These are phyloP conservation scores for Hydrozoanthus tunicans DNA, from an alignment of 64 coral and sea anemone species.

Conservation along the genomic window DNA sequence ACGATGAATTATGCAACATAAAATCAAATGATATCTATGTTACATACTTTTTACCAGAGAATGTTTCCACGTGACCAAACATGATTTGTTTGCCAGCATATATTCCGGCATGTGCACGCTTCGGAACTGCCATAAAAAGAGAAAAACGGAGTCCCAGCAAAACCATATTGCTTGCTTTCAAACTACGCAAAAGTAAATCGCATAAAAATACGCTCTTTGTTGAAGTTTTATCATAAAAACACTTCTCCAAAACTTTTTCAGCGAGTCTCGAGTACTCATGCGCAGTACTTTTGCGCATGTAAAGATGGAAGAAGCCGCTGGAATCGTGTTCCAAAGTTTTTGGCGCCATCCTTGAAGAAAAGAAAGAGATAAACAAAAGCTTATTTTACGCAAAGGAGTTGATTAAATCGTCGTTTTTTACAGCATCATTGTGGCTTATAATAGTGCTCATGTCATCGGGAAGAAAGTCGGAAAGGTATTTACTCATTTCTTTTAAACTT, in stretches of 20 bases:
- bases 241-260: not conserved
- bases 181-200: not conserved
- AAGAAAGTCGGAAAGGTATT: slow-evolving; percentile 82
- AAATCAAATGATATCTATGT: not conserved
- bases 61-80: slow-evolving; percentile 92
- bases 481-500: not conserved
- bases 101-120: slow-evolving; percentile 83
- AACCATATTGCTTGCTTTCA: slow-evolving; percentile 54
- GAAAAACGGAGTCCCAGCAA: slow-evolving; percentile 50
- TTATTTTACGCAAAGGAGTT: not conserved
- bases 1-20: not conserved
- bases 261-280: slow-evolving; percentile 2
- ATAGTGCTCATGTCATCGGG: slow-evolving; percentile 73
- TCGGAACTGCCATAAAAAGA: slow-evolving; percentile 58
- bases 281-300: slow-evolving; percentile 22
- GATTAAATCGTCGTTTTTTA: slow-evolving; percentile 5
- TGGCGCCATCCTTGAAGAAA: slow-evolving; percentile 62
- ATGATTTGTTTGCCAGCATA: slow-evolving; percentile 91
- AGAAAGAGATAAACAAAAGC: slow-evolving; percentile 18
- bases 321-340: not conserved
- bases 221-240: no score
- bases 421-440: slow-evolving; percentile 44
- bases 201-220: not conserved
- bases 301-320: slow-evolving; percentile 8
- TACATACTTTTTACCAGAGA: slow-evolving; percentile 95